Base-by-base conservation (phyloP, 2,797 vertebrate species). In the Schizopygopsis malacanthus region DNA sequence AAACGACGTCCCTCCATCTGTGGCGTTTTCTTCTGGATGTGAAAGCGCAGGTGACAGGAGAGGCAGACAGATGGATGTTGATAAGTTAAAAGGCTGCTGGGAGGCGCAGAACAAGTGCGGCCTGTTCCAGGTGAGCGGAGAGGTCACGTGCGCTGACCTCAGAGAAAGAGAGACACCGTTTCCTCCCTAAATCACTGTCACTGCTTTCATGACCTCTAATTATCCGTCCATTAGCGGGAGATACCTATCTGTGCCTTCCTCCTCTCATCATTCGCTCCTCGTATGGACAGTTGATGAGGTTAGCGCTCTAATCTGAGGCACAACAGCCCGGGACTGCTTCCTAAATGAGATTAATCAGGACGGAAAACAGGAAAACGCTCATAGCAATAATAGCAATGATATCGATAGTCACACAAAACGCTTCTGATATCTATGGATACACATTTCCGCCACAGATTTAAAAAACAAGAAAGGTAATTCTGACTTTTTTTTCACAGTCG, bases 131-230 rank as follows among this genome's bases (percentile, higher is more conserved):
- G 91, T 87, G 86, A 92, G 88, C 90, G 88, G 89, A 92, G 92
- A 91, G 88, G 71, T 85, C 84, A 79, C 20, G 67, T 41, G 20
- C 28, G 3, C 56, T 72, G 77, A 85, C 84, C 78, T 72, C 52
- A 25, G 37, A 2, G 50, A 85, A 72, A 79, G 75, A 84, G 83
- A 79, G 83, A 84, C 75, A 78, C 9, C 86, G 90, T 88, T 92
- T 85, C 89, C 28, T 75, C 87, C 81, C 91, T 93, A 92, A 93
- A 92, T 94, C 91, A 92, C 82, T 59, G 56, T 69, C 90, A 82
- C 92, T 91, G 73, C 63, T 70, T 90, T 93, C 86, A 92, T 88
- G 90, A 92, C 89, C 86, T 45, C 86, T 88, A 92, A 94, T 94
- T 86, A 91, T 89, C 87, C 72, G 77, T 90, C 91, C 90, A 92